Base-by-base conservation (phyloP, 1,140 invertebrate species). In the Drosophila willistoni region DNA sequence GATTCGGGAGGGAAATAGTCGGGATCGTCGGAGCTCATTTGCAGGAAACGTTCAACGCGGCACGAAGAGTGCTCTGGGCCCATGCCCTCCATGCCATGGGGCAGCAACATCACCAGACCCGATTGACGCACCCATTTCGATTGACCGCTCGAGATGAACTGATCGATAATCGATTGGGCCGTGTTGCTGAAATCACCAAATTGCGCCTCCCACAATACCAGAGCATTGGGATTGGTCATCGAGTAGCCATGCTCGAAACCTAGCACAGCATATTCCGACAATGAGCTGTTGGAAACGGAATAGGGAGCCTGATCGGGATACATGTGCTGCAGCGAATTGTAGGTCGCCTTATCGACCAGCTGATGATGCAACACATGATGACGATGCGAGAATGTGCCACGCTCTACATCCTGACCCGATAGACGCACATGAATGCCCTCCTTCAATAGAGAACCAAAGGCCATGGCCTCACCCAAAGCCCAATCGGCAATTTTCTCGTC, bases 161-260 rank as follows among this genome's bases (percentile, higher is more conserved):
- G 98, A 94, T 99, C 99, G 91, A 99, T 99, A 91, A 99, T 99
- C 93, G 98, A 98, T 92, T 99, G 99, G 42, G 99, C 99, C 9
- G 98, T 99, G 93, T 99, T 99, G 92, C 96, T 95, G 92, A 99
- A 99, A 93, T 99, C 99, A 7, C 99, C 99, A 93, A 99, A 99
- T 93, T 99, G 96, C 3, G 98, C 99, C 93, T 99, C 99, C 99
- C 99, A 99, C 71, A 97, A 95, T 0, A 99, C 98, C 56, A 99
- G 92, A 1, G 98, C 97, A 93, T 99, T 99, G 1, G 99, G 99
- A 93, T 99, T 99, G 10, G 98, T 98, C 95, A 99, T 98, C 0
- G 98, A 99, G 93, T 98, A 99, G 39, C 98, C 98, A 17, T 99
- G 94, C 93, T 99, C 98, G 92, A 99, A 99, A 56, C 98, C 97